Evolutionary conservation across 2,888 invertebrate genomes (phyloP).

Genomic region (Heteropelma amictum): DNA sequence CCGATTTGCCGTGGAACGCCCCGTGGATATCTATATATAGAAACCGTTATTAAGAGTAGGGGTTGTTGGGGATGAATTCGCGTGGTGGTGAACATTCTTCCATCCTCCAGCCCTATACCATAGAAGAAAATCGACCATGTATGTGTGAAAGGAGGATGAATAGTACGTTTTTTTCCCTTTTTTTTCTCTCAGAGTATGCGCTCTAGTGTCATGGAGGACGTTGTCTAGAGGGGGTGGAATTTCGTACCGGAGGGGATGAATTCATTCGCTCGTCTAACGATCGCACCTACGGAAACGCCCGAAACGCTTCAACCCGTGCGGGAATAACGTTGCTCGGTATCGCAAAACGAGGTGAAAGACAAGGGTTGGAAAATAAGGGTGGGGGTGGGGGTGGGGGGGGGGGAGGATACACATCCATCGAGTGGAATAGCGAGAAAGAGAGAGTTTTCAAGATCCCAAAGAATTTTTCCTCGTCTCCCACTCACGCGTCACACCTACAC

Average conservation of each 20-base stretch:
- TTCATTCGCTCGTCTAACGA: conserved; percentile 65
- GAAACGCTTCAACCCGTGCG: conserved; percentile 55
- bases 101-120: conserved; percentile 2
- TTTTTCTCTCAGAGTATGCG: conserved; percentile 27
- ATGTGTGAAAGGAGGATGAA: neutral
- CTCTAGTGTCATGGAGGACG: conserved; percentile 5
- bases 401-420: conserved; percentile 34
- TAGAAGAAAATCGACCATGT: conserved; percentile 12
- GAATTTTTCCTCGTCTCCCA: conserved; percentile 45
- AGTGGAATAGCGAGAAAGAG: conserved; percentile 22
- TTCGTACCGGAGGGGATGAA: conserved; percentile 14
- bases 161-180: neutral
- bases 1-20: too few species aligned
- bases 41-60: conserved; percentile 13
- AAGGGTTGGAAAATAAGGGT: conserved; percentile 26
- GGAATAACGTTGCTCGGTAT: conserved; percentile 41
- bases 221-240: conserved; percentile 5
- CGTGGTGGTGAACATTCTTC: conserved; percentile 26
- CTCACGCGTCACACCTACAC: neutral
- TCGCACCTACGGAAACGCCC: conserved; percentile 71
- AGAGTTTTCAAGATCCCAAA: conserved; percentile 40
- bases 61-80: conserved; percentile 14
- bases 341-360: conserved; percentile 17
- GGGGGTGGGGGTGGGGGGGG: conserved; percentile 47
- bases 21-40: too few species aligned